Evolutionary conservation across 2,888 invertebrate species (phyloP).

Genomic region (Stegophylla sp.): DNA sequence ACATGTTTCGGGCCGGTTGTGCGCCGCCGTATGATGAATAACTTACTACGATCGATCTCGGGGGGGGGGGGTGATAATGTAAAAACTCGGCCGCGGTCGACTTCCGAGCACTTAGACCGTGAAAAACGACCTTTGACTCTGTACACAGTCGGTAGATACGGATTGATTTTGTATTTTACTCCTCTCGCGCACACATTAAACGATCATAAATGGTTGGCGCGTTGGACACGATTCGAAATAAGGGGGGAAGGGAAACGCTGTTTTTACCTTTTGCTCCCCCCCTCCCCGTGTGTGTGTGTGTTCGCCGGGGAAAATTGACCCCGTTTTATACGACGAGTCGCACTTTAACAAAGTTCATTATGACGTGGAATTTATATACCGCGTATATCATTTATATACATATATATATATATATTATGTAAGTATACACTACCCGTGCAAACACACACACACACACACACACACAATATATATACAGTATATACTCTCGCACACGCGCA

Average conservation of each 20-base stretch:
- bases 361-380: neutral
- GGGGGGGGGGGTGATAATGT: too few relatives aligned
- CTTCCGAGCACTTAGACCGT: neutral
- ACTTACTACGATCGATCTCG: too few relatives aligned
- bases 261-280: too few relatives aligned
- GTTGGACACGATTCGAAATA: neutral
- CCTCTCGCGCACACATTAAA: neutral
- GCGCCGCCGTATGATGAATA: too few relatives aligned
- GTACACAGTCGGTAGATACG: too few relatives aligned
- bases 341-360: conserved; percentile 15
- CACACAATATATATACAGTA: too few relatives aligned
- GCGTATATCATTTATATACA: too few relatives aligned
- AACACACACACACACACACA: neutral
- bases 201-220: neutral
- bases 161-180: neutral
- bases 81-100: too few relatives aligned
- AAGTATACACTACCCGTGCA: neutral
- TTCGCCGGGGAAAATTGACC: neutral
- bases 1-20: too few relatives aligned
- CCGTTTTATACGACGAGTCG: neutral
- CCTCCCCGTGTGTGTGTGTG: neutral
- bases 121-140: neutral
- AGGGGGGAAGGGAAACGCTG: neutral
- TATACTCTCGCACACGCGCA: neutral
- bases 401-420: neutral